These are phyloP conservation scores for Macquaria australasica DNA, from an alignment of 2,113 vertebrate genomes.

Conservation along the genomic window DNA sequence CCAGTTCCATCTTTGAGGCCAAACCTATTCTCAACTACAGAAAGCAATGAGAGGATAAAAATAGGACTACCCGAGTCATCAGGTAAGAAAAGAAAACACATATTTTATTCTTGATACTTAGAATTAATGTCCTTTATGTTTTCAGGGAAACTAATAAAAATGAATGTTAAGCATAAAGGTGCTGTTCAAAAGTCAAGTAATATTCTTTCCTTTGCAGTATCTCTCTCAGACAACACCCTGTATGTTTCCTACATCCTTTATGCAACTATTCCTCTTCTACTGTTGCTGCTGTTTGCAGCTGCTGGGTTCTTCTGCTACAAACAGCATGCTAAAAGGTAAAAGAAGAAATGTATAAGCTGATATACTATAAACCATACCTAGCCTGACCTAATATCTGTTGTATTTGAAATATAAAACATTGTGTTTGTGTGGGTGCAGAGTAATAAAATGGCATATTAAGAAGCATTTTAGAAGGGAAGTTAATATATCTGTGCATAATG, in stretches of 20 bases:
- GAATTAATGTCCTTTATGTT: background rate
- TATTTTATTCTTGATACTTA: background rate
- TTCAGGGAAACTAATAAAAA: slow-evolving; percentile 12
- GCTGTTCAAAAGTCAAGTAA: background rate
- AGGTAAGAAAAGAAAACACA: slow-evolving; percentile 75
- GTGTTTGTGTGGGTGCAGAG: background rate
- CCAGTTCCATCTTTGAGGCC: slow-evolving; percentile 73
- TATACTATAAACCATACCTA: background rate
- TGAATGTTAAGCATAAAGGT: background rate
- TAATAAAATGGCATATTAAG: background rate
- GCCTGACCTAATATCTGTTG: background rate
- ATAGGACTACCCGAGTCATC: slow-evolving; percentile 82
- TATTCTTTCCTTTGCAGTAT: slow-evolving; percentile 66
- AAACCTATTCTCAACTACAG: slow-evolving; percentile 74
- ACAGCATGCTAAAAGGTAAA: slow-evolving; percentile 78
- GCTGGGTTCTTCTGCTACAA: slow-evolving; percentile 87
- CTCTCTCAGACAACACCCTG: slow-evolving; percentile 79
- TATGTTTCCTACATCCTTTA: slow-evolving; percentile 89
- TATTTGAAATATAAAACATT: background rate
- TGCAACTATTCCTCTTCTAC: slow-evolving; percentile 85
- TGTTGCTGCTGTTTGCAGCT: slow-evolving; percentile 86
- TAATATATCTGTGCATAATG: background rate
- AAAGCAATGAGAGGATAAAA: slow-evolving; percentile 74
- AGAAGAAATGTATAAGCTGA: background rate
- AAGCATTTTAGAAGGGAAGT: background rate